Conservation (phyloP, 2,888 invertebrate genomes). For the Orthosia gothica region DNA sequence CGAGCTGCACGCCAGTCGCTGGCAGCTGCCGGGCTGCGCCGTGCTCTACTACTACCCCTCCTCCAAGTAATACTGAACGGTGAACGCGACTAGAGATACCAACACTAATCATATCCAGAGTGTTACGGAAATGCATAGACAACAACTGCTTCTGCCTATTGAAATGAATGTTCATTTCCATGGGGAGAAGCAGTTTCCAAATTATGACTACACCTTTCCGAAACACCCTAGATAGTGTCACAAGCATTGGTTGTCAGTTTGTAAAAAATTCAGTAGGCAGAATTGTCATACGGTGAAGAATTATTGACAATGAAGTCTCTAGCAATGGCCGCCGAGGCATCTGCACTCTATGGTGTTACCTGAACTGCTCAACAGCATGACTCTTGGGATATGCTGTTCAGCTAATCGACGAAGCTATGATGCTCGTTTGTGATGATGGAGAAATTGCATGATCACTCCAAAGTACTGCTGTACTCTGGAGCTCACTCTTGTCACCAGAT, state of each 20-base stretch:
- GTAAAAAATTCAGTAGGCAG: not conserved
- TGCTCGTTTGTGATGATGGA: slow-evolving; percentile 12
- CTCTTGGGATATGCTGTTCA: slow-evolving; percentile 11
- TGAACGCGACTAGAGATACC: too few species aligned
- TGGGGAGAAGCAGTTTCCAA: too few species aligned
- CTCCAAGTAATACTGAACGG: too few species aligned
- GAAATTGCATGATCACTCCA: not conserved
- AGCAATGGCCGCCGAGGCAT: not conserved
- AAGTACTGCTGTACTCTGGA: slow-evolving; percentile 3
- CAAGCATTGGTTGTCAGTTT: not conserved
- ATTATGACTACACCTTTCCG: too few species aligned
- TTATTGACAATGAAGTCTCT: not conserved
- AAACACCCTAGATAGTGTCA: too few species aligned
- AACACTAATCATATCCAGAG: too few species aligned
- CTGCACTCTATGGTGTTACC: not conserved
- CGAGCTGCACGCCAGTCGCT: slow-evolving; percentile 97
- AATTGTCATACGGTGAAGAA: not conserved
- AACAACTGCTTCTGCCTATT: too few species aligned
- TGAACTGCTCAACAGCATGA: not conserved
- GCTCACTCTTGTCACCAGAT: not conserved
- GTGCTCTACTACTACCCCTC: slow-evolving; percentile 97
- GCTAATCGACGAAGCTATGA: slow-evolving; percentile 2
- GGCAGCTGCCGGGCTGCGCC: slow-evolving; percentile 97
- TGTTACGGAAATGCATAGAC: too few species aligned
- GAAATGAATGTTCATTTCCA: too few species aligned